Evolutionary conservation across 2,113 vertebrate species (phyloP), one percentile per base, ranked within the genome.

Genomic region (Salvelinus namaycush): DNA sequence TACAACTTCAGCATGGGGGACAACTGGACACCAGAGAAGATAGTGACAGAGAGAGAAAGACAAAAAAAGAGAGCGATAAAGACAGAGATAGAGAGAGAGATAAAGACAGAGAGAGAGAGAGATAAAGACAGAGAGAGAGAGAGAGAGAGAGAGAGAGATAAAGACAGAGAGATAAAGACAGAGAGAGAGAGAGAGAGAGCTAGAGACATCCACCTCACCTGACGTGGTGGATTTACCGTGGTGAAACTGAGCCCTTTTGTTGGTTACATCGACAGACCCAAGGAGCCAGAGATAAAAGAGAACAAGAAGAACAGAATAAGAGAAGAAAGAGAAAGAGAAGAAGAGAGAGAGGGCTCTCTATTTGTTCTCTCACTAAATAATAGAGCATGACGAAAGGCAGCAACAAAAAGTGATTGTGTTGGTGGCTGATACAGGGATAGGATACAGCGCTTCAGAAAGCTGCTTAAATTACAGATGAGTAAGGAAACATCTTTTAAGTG

Each of bases 321-420:
- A 44, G 66, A 39, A 68, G 18, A 68, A 34, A 44, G 9, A 18
- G 51, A 54, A 18, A 18, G 16, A 54, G 14, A 68, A 13, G 29
- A 4, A 68, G 31, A 44, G 39, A 44, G 39, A 11, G 39, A 44
- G 39, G 39, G 39, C 27, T 5, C 27, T 66, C 51, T 72, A 11
- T 44, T 44, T 12, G 69, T 67, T 60, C 62, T 64, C 62, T 24
- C 27, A 34, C 69, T 78, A 68, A 78, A 78, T 78, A 69, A 78
- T 78, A 74, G 12, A 78, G 34, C 9, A 44, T 7, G 14, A n/a
- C 18, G 48, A 39, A 54, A 74, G 59, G 68, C 51, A 31, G 72
- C 57, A 71, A 73, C 34, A 74, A 69, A 64, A 79, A 74, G 66
- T 31, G 62, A 74, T 54, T 62, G 66, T 31, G 70, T 51, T 65